Conservation (phyloP, 2,888 invertebrate species). For the Silvanus unidentatus region DNA sequence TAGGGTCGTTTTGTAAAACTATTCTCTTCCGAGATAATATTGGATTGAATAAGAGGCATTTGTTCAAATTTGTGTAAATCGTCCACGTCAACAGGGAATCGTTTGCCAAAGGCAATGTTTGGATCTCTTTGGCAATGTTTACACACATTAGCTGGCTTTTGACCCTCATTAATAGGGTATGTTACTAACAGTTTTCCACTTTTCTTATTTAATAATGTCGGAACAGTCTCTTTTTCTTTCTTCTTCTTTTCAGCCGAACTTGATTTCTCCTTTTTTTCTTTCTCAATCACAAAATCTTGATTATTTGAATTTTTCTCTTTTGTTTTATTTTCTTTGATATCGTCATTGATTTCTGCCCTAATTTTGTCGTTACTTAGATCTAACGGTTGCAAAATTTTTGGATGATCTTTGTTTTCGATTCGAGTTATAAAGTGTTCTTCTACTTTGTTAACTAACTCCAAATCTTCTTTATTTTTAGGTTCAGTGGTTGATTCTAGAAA, state of each 20-base stretch:
- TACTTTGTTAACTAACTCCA: background rate
- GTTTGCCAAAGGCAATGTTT: slow-evolving; percentile 15
- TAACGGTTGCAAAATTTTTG: slow-evolving; percentile 10
- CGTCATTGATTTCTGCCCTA: background rate
- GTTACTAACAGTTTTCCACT: slow-evolving; percentile 3
- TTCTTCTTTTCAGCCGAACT: background rate
- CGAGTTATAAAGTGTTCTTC: slow-evolving; percentile 4
- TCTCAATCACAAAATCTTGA: slow-evolving; percentile 1
- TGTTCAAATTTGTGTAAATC: background rate
- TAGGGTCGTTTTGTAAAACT: too few species aligned
- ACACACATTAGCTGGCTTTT: slow-evolving; percentile 2
- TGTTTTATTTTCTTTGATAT: background rate
- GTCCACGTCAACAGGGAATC: slow-evolving; percentile 19
- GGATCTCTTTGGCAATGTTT: slow-evolving; percentile 12
- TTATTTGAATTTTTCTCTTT: background rate
- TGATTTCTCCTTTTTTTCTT: slow-evolving; percentile 9
- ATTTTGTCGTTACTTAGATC: slow-evolving; percentile 13
- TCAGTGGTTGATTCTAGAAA: too few species aligned
- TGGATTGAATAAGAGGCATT: background rate
- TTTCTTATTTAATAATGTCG: background rate
- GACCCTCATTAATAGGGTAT: background rate
- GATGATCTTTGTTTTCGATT: slow-evolving; percentile 11
- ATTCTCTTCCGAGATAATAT: too few species aligned
- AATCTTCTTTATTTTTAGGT: background rate
- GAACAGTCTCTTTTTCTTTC: background rate